Conservation (phyloP, 1,140 invertebrate species). For the Gryon sp. region DNA sequence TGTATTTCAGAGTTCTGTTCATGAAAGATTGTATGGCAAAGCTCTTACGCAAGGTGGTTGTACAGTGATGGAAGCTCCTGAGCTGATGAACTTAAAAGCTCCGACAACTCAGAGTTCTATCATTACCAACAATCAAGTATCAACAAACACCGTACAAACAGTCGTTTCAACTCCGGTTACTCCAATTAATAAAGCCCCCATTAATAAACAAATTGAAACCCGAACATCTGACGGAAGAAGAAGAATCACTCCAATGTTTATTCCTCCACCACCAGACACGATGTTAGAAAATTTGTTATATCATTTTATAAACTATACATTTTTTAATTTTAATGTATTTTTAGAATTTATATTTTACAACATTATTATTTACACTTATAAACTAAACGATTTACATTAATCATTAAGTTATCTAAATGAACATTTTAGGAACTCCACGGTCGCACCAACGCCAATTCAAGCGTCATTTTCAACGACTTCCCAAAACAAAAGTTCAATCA, state of each 20-base stretch:
- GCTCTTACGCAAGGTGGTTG: slow-evolving; percentile 82
- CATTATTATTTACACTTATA: too few species aligned
- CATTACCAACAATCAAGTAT: slow-evolving; percentile 14
- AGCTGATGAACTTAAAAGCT: slow-evolving; percentile 82
- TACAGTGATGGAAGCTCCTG: slow-evolving; percentile 90
- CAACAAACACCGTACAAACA: slow-evolving; percentile 64
- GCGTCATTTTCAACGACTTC: slow-evolving; percentile 87
- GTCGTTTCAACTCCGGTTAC: slow-evolving; percentile 64
- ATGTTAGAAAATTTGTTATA: slow-evolving; percentile 76
- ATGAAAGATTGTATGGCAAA: slow-evolving; percentile 93
- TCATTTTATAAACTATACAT: neutral
- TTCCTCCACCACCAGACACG: slow-evolving; percentile 85
- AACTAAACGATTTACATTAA: too few species aligned
- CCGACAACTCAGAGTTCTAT: slow-evolving; percentile 52
- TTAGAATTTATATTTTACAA: slow-evolving; percentile 6
- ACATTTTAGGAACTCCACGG: slow-evolving; percentile 80
- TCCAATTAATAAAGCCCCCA: slow-evolving; percentile 83
- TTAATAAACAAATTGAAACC: slow-evolving; percentile 97
- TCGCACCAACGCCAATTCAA: slow-evolving; percentile 64
- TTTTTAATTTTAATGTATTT: neutral
- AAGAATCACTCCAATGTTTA: slow-evolving; percentile 97
- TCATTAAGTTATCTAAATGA: too few species aligned
- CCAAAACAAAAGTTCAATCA: slow-evolving; percentile 89
- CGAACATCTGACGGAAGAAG: slow-evolving; percentile 94
- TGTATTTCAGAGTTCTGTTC: slow-evolving; percentile 83